Base-by-base conservation (phyloP, 2,888 invertebrate genomes). In the Panzeria rudis region DNA sequence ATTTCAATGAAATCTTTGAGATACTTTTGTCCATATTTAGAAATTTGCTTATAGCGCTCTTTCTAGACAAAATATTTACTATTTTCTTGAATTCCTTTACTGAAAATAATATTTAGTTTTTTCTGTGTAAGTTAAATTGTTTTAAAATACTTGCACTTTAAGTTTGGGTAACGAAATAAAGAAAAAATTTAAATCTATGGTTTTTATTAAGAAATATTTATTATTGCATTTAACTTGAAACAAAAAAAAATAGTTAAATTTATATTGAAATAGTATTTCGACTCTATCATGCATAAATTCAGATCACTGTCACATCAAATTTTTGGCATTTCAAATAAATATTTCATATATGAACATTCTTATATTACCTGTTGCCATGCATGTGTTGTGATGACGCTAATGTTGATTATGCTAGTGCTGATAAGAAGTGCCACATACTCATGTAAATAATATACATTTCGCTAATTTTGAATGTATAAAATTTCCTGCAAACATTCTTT, bases 311-410 rank as follows among this genome's bases (percentile, higher is more conserved):
- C 79, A 71, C 25, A 20, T 62, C 41, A 20, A 11, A 62, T 54
- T 20, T 71, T 52, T 41, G 15, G 29, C 61, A 61, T 69, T 52
- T 20, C 29, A 71, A 62, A 62, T 50, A 52, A n/a, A 62, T 61
- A 47, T 47, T 35, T 35, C n/a, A 35, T 35, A 35, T 3, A 20
- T 25, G 13, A 11, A 35, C 35, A 7, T n/a, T 25, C 25, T 25
- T 72, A 23, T 29, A 72, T 64, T 64, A 79, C 79, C 79, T 79
- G 79, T 79, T 79, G 79, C 54, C 64, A 64, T 41, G 79, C 44
- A 29, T 20, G 11, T 13, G 15, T 13, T 3, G 54, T 72, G 23
- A 29, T 44, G 25, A 76, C 15, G 44, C n/a, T 17, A 15, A 15
- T 47, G 32, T 35, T 54, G 29, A 9, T 62, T 23, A 32, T 38